Conservation (phyloP, 2,797 vertebrate genomes). For the Podarcis lilfordi region DNA sequence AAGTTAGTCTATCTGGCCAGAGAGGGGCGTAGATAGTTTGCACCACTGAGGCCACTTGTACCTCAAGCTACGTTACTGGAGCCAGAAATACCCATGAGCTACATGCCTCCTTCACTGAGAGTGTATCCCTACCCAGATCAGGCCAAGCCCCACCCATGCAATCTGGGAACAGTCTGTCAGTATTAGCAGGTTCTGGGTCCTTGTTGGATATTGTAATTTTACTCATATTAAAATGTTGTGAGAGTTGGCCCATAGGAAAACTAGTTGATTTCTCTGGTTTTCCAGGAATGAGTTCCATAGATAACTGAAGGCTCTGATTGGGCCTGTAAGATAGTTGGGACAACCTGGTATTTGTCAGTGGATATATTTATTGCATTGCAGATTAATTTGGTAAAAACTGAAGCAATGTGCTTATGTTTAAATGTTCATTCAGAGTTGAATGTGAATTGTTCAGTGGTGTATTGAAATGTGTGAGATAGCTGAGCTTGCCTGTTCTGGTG, state of each 20-base stretch:
- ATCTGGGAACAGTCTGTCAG: too few species aligned
- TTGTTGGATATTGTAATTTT: not conserved
- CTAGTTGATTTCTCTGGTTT: not conserved
- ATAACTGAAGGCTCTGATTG: not conserved
- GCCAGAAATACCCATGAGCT: too few species aligned
- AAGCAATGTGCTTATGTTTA: not conserved
- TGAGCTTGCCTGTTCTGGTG: not conserved
- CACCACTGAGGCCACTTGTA: too few species aligned
- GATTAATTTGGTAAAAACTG: not conserved
- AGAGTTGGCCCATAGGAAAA: not conserved
- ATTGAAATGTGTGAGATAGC: not conserved
- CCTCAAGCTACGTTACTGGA: too few species aligned
- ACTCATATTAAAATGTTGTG: not conserved
- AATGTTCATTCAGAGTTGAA: not conserved
- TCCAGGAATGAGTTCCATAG: not conserved
- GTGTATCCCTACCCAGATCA: too few species aligned
- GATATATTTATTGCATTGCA: not conserved
- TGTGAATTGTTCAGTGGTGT: not conserved
- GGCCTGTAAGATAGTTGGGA: not conserved
- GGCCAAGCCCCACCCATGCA: too few species aligned
- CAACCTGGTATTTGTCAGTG: not conserved
- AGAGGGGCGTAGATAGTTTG: too few species aligned
- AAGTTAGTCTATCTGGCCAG: too few species aligned
- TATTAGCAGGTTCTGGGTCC: not conserved
- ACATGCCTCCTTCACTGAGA: too few species aligned